Evolutionary conservation across 1,140 invertebrate species (phyloP).

Genomic region (Cyclargus thomasi): DNA sequence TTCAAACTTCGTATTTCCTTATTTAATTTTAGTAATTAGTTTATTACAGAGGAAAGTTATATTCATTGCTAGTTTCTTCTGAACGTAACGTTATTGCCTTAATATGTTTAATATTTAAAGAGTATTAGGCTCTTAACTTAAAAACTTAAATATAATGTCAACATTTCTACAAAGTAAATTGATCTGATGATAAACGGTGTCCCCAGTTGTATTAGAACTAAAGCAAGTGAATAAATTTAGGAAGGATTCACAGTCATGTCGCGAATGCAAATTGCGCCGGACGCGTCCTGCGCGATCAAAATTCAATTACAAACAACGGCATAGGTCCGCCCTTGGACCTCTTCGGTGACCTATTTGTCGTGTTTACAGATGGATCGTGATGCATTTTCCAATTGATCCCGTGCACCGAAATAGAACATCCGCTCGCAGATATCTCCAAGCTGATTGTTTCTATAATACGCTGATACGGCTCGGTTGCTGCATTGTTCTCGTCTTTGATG

Average conservation of each 20-base stretch:
- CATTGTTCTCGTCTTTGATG: neutral
- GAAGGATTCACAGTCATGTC: neutral
- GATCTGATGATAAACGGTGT: no score
- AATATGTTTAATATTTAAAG: no score
- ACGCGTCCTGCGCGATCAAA: conserved; percentile 4
- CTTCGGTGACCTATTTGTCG: conserved; percentile 31
- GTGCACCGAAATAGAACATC: conserved; percentile 28
- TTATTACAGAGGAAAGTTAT: no score
- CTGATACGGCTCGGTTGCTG: neutral
- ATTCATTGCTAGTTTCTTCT: no score
- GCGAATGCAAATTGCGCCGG: neutral
- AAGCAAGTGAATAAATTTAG: neutral
- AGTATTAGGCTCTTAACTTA: no score
- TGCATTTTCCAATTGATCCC: conserved; percentile 44
- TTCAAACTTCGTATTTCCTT: no score
- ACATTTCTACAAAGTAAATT: no score
- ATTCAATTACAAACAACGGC: conserved; percentile 28
- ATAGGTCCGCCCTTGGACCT: conserved; percentile 32
- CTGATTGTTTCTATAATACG: neutral
- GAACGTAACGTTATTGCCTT: no score
- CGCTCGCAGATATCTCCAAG: conserved; percentile 17
- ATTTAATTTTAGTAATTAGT: no score
- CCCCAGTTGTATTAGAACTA: no score
- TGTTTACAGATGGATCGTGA: conserved; percentile 35
- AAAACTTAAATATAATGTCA: no score